Evolutionary conservation across 2,113 vertebrate genomes (phyloP), one percentile per base, ranked within the genome.

Genomic region (Vulpes lagopus): DNA sequence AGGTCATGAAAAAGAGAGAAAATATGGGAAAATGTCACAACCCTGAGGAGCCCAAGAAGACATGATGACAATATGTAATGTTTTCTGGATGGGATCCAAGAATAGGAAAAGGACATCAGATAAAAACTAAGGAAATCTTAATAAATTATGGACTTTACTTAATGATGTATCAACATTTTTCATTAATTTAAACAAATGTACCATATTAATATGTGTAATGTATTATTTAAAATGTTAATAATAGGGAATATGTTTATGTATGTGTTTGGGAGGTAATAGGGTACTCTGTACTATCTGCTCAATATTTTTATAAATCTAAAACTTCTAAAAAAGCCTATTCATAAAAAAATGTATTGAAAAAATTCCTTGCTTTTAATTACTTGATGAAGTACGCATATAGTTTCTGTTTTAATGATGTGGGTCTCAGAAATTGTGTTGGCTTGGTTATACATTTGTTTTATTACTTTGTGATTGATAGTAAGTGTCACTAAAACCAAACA

Each of bases 391-490:
- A 62, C 8, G 20, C 11, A 85, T 85, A 89, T 87, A 67, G 14
- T 81, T 95, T 74, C 9, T 60, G 19, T 60, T 81, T 85, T 71
- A 79, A 92, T 8, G 4, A 73, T 25, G 5, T 19, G 4, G 14
- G 14, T 81, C 81, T 19, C 74, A 91, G 53, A 62, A 55, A 81
- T 32, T 64, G 8, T 89, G 1, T 73, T 92, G 32, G 14, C 32
- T 89, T 87, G 22, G 6, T 89, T 93, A 80, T 81, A 20, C 60
- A 55, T 65, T 91, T 94, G 22, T 86, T 96, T 89, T 89, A 83
- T 92, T 79, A 76, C 27, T 81, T 84, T 64, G 76, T 90, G 38
- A 95, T 69, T 88, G 76, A 89, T 89, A 43, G 20, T 57, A 23
- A 69, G 32, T 90, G 43, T 84, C 79, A 94, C n/a, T 27, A 80